Evolutionary conservation across 2,113 vertebrate genomes (phyloP), one percentile per base, ranked within the genome.

Genomic region (Rhineura floridana): DNA sequence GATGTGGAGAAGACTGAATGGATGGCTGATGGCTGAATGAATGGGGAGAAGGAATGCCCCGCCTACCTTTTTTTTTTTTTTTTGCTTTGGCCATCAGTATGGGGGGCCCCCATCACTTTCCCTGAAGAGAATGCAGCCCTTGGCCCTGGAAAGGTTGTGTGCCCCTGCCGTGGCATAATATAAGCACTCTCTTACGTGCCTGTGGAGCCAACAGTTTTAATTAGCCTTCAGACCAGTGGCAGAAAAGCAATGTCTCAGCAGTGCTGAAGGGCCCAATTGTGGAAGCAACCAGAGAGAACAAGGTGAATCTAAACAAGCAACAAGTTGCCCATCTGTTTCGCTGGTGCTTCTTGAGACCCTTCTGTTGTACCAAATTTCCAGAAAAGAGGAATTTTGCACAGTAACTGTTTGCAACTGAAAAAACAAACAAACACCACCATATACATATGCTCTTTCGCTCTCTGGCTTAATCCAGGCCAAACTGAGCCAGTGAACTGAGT

Each of bases 291-390:
- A 36, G 62, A 81, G 69, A 46, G 39, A 75, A 75, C 52, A 82
- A n/a, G 21, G 55, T 72, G 67, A 82, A 44, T 82, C 48, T 73
- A 44, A 81, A 46, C 28, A 42, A 42, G 63, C 46, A 69, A 28
- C 72, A 50, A 59, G 48, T 30, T 50, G 33, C 33, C 78, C 72
- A 73, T 81, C n/a, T 52, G 36, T 42, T 73, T 28, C 86, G 33
- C 48, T 42, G 82, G 25, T 46, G 81, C 70, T 79, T 21, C 59
- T 75, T 81, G 19, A 52, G 77, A 90, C 79, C 55, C 82, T 80
- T 44, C 80, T 13, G 75, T 77, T 78, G 73, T 81, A 46, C 42
- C 39, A 78, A 73, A 79, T n/a, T 84, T 42, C 23, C 80, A 23
- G 80, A 72, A 46, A 1, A 1, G 7, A 65, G 87, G 44, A 81